Percentiles rank a stretch among this genome's conserved stretches.
phyloP scores from a whole-genome alignment of 2,888 invertebrate genomes.

The Vanessa cardui region DNA sequence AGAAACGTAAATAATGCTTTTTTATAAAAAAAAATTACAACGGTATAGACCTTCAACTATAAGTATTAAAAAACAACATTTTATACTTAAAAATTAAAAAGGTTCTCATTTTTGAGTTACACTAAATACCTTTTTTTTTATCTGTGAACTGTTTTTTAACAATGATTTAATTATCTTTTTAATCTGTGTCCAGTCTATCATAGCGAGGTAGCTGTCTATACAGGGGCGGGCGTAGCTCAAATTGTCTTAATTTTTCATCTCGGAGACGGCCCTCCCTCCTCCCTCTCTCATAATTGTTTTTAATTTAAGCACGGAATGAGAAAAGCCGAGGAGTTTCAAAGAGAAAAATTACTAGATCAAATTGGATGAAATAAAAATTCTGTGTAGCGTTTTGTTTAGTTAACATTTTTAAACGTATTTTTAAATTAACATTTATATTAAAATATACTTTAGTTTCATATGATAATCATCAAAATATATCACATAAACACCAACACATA shows the following conservation, averaged over 20 bases:
- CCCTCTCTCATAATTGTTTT: conserved; percentile 74
- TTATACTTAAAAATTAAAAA: no score
- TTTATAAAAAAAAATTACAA: no score
- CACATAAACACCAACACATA: no score
- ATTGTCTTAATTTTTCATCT: conserved; percentile 83
- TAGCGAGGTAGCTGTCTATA: conserved; percentile 36
- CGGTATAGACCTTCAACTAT: no score
- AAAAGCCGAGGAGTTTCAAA: conserved; percentile 46
- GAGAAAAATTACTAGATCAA: conserved; percentile 39
- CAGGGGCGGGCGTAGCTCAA: conserved; percentile 60
- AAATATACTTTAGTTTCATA: no score
- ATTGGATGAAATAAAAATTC: conserved; percentile 27
- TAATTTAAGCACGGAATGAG: conserved; percentile 74
- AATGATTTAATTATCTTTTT: conserved; percentile 17
- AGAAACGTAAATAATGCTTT: no score
- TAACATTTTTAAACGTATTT: background rate
- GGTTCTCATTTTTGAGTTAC: background rate
- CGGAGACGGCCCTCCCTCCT: conserved; percentile 51
- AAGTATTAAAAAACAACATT: no score
- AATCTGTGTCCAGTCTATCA: conserved; percentile 30
- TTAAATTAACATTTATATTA: no score
- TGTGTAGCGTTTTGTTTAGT: conserved; percentile 4
- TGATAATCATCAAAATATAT: no score
- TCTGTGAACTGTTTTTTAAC: no score
- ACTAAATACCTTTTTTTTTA: background rate